Evolutionary conservation across 2,113 vertebrate genomes (phyloP).

Genomic region (Tragelaphus imberbis): DNA sequence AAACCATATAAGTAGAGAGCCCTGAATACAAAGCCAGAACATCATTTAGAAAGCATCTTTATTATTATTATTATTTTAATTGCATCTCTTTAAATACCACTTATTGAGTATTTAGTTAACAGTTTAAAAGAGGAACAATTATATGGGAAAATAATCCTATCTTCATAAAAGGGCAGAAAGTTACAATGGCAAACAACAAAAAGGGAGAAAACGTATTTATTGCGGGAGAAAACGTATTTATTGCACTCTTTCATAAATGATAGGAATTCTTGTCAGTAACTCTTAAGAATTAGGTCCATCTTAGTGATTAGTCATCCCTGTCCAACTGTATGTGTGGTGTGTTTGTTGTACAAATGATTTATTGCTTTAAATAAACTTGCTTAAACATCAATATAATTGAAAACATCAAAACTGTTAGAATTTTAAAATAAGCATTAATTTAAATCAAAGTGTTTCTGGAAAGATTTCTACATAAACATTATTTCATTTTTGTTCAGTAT

Average conservation of each 20-base stretch:
- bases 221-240: background rate
- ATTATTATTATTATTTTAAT: background rate
- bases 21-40: background rate
- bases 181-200: background rate
- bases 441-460: background rate
- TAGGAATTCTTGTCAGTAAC: background rate
- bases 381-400: background rate
- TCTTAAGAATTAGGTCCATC: background rate
- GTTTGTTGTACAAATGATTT: background rate
- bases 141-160: background rate
- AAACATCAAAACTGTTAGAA: background rate
- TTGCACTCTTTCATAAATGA: background rate
- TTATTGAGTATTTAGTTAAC: background rate
- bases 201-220: background rate
- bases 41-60: slow-evolving; percentile 26
- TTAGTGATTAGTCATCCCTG: background rate
- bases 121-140: background rate
- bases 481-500: background rate
- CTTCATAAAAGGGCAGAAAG: background rate
- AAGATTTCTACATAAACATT: background rate
- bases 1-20: background rate
- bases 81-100: background rate
- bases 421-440: background rate
- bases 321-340: background rate
- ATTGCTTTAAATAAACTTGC: background rate